phyloP scores from a whole-genome alignment of 2,888 invertebrate species.

The Nineta flava region DNA sequence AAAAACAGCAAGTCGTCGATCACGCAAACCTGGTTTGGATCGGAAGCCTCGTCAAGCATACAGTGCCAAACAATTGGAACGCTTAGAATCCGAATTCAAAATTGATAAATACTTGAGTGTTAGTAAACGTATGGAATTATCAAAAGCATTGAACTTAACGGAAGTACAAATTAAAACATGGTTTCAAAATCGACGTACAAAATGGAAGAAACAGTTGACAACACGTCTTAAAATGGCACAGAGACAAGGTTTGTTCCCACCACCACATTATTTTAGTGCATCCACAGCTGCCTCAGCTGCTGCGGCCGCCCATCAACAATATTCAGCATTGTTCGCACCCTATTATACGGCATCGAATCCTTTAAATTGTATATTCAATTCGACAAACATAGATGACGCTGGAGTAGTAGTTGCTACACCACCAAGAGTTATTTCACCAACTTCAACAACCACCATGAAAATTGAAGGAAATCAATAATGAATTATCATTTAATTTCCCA shows the following conservation, averaged over 20 bases:
- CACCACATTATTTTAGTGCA: slow-evolving; percentile 47
- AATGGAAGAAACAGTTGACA: slow-evolving; percentile 95
- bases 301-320: slow-evolving; percentile 28
- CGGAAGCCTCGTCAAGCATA: slow-evolving; percentile 93
- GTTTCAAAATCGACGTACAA: slow-evolving; percentile 89
- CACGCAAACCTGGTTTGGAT: slow-evolving; percentile 76
- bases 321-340: slow-evolving; percentile 41
- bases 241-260: slow-evolving; percentile 58
- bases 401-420: slow-evolving; percentile 8
- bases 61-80: slow-evolving; percentile 83
- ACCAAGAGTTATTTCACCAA: slow-evolving; percentile 14
- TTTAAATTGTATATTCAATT: slow-evolving; percentile 41
- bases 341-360: slow-evolving; percentile 39
- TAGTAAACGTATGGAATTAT: slow-evolving; percentile 85
- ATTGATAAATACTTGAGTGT: slow-evolving; percentile 92
- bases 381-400: slow-evolving; percentile 30
- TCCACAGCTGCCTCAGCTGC: slow-evolving; percentile 21
- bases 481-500: too few relatives aligned
- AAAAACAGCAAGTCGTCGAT: slow-evolving; percentile 61
- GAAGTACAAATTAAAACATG: slow-evolving; percentile 75
- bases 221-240: slow-evolving; percentile 79
- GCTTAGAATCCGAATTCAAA: slow-evolving; percentile 87
- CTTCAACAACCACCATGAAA: slow-evolving; percentile 14
- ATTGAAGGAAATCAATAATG: neutral
- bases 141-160: slow-evolving; percentile 72